A percentile compares a stretch with the other conserved stretches of the same genome.
Conservation (phyloP, 2,113 vertebrate genomes). For the Ailurus styani region DNA sequence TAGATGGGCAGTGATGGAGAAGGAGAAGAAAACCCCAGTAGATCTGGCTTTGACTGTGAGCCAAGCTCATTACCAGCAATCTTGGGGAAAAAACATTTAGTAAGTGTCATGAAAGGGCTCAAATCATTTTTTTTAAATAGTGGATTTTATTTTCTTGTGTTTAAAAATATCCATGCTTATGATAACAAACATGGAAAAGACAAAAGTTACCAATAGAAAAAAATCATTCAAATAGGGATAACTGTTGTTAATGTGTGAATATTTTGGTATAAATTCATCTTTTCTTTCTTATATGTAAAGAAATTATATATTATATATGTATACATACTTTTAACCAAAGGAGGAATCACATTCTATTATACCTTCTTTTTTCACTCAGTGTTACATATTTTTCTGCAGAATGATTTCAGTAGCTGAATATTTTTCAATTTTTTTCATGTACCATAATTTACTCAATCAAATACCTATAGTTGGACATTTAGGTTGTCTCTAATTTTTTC, state of each 20-base stretch:
- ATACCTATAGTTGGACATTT: constrained; percentile 32
- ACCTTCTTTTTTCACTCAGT: neutral
- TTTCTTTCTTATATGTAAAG: neutral
- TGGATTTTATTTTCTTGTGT: neutral
- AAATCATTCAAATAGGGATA: neutral
- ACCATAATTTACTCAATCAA: constrained; percentile 47
- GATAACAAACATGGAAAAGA: neutral
- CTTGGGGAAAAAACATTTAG: neutral
- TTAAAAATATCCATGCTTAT: neutral
- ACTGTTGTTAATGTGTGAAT: neutral
- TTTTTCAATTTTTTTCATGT: constrained; percentile 34
- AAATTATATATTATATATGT: neutral
- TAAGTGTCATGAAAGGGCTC: neutral
- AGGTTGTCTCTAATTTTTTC: constrained; percentile 7
- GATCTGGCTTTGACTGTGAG: neutral
- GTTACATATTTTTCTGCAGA: constrained; percentile 32
- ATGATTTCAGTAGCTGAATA: constrained; percentile 42
- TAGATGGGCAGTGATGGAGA: too few species aligned
- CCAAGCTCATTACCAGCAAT: constrained; percentile 5
- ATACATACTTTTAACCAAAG: constrained; percentile 34
- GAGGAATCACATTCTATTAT: neutral
- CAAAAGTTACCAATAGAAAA: neutral
- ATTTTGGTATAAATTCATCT: neutral
- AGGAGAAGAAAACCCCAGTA: neutral
- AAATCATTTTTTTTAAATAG: neutral